Conservation (phyloP, 2,888 invertebrate species). For the Epistrophe eligans region DNA sequence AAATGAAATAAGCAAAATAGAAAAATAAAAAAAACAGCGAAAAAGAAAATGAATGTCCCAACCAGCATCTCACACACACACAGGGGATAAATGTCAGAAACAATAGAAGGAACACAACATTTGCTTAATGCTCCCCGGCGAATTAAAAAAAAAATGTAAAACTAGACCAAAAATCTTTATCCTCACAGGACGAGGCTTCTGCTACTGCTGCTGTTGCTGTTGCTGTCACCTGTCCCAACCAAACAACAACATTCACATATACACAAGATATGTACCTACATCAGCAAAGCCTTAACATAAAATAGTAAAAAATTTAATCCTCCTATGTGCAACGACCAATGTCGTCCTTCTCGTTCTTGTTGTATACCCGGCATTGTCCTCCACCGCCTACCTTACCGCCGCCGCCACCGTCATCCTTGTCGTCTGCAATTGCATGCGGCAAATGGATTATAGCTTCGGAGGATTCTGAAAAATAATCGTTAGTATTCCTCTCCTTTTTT, state of each 20-base stretch:
- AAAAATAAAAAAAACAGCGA: not conserved
- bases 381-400: no score
- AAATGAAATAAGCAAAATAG: not conserved
- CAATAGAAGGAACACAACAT: constrained; percentile 33
- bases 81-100: constrained; percentile 54
- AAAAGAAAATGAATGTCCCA: constrained; percentile 17
- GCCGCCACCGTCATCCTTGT: constrained; percentile 2
- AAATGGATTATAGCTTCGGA: constrained; percentile 48
- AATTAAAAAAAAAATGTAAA: not conserved
- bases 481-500: not conserved
- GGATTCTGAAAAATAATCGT: constrained; percentile 15
- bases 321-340: constrained; percentile 21
- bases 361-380: not conserved
- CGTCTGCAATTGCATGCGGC: constrained; percentile 45
- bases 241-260: constrained; percentile 1
- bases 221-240: constrained; percentile 45
- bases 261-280: not conserved
- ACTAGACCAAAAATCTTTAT: constrained; percentile 1
- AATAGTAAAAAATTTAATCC: constrained; percentile 28
- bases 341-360: constrained; percentile 1
- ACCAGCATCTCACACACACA: constrained; percentile 8
- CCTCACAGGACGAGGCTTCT: constrained; percentile 26
- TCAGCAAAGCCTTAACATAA: not conserved
- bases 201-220: not conserved
- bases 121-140: constrained; percentile 37